Evolutionary conservation across 1,140 invertebrate species (phyloP).

Genomic region (Drosophila willistoni): DNA sequence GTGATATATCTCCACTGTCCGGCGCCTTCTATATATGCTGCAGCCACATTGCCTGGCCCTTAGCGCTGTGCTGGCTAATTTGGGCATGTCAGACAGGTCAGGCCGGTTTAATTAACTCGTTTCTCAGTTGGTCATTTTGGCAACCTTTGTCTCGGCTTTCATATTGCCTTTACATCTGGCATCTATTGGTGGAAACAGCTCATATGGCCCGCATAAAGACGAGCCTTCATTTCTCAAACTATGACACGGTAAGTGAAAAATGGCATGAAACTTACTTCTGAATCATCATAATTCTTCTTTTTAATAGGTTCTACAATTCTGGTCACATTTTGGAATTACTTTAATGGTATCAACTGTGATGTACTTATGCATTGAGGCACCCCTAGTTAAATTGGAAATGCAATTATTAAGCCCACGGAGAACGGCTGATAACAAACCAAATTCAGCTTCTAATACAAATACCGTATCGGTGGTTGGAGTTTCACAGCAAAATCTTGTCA

Average conservation of each 20-base stretch:
- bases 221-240: conserved; percentile 72
- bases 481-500: conserved; percentile 63
- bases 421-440: not conserved
- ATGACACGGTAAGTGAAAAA: conserved; percentile 62
- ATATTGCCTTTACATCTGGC: conserved; percentile 85
- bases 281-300: too few species aligned
- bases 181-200: conserved; percentile 76
- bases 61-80: conserved; percentile 88
- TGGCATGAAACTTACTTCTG: not conserved
- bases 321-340: conserved; percentile 73
- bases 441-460: not conserved
- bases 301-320: conserved; percentile 60
- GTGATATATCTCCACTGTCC: conserved; percentile 71
- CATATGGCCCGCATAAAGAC: conserved; percentile 56
- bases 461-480: conserved; percentile 39
- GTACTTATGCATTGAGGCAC: conserved; percentile 65
- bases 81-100: conserved; percentile 87
- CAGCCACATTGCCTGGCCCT: conserved; percentile 86
- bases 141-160: conserved; percentile 84
- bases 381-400: conserved; percentile 52
- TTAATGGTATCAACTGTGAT: conserved; percentile 52
- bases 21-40: conserved; percentile 87
- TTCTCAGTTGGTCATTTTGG: conserved; percentile 84
- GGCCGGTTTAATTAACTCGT: conserved; percentile 85
- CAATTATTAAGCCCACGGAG: conserved; percentile 21